These are phyloP conservation scores for Cosmorhoe ocellata DNA, from an alignment of 2,888 invertebrate genomes.

Conservation along the genomic window DNA sequence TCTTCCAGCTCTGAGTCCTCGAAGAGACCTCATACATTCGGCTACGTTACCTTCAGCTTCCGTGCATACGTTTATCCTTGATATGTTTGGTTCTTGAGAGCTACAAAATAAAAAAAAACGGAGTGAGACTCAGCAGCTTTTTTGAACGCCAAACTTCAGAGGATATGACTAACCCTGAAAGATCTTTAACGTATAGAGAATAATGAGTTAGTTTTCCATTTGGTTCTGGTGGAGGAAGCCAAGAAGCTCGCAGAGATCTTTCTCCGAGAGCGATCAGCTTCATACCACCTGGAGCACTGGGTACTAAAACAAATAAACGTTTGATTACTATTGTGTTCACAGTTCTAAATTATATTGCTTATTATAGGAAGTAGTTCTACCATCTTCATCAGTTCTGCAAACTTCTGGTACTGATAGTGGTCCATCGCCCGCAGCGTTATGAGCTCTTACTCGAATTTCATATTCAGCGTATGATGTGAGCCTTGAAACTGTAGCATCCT, in stretches of 20 bases:
- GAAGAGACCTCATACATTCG: constrained; percentile 83
- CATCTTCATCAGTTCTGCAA: constrained; percentile 93
- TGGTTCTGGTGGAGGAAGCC: constrained; percentile 91
- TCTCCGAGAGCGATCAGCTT: constrained; percentile 92
- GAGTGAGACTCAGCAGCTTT: too few relatives aligned
- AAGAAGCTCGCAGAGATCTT: constrained; percentile 91
- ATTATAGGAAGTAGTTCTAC: constrained; percentile 59
- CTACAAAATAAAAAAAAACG: constrained; percentile 37
- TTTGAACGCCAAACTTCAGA: not conserved
- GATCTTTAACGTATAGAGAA: constrained; percentile 88
- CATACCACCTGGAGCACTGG: constrained; percentile 92
- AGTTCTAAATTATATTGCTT: not conserved
- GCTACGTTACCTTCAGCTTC: constrained; percentile 61
- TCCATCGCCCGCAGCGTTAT: constrained; percentile 93
- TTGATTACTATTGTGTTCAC: not conserved
- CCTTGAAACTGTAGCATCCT: constrained; percentile 89
- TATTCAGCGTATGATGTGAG: constrained; percentile 93
- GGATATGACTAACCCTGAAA: constrained; percentile 78
- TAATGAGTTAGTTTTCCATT: constrained; percentile 93
- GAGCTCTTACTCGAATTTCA: constrained; percentile 91
- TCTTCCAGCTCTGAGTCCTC: constrained; percentile 86
- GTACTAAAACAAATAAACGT: constrained; percentile 79
- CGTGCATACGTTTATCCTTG: constrained; percentile 64
- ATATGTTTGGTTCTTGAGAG: constrained; percentile 70
- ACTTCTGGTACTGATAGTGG: constrained; percentile 88